Evolutionary conservation across 2,797 vertebrate species (phyloP).

Genomic region (Tokudaia tokunoshimensis): DNA sequence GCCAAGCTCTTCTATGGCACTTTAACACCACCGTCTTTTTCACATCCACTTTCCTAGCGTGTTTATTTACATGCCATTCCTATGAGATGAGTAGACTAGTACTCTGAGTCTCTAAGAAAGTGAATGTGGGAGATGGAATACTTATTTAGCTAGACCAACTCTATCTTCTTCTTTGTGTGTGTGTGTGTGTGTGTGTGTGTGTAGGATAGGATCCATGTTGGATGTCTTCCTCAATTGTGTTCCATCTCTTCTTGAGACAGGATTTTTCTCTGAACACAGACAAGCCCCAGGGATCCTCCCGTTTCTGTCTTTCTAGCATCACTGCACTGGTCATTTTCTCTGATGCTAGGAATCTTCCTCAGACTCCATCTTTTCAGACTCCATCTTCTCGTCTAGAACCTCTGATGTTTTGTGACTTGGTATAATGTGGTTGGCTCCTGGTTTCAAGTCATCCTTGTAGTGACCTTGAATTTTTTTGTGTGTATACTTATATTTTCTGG

Average conservation of each 20-base stretch:
- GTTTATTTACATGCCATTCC: not conserved
- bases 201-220: not conserved
- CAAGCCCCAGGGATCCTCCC: not conserved
- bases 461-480: not conserved
- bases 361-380: not conserved
- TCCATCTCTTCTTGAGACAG: not conserved
- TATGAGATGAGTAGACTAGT: not conserved
- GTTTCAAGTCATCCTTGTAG: constrained; percentile 9
- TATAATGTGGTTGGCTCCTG: not conserved
- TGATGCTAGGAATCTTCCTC: not conserved
- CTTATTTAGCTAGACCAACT: not conserved
- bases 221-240: not conserved
- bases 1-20: not conserved
- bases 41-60: not conserved
- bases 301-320: not conserved
- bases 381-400: not conserved
- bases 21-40: not conserved
- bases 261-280: not conserved
- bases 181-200: not conserved
- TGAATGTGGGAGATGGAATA: not conserved
- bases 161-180: not conserved
- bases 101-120: not conserved
- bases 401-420: not conserved
- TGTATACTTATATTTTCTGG: not conserved
- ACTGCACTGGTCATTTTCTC: not conserved